A percentile compares a stretch with the other conserved stretches of the same genome.
Conservation (phyloP, 2,888 invertebrate genomes). For the Noctua pronuba region DNA sequence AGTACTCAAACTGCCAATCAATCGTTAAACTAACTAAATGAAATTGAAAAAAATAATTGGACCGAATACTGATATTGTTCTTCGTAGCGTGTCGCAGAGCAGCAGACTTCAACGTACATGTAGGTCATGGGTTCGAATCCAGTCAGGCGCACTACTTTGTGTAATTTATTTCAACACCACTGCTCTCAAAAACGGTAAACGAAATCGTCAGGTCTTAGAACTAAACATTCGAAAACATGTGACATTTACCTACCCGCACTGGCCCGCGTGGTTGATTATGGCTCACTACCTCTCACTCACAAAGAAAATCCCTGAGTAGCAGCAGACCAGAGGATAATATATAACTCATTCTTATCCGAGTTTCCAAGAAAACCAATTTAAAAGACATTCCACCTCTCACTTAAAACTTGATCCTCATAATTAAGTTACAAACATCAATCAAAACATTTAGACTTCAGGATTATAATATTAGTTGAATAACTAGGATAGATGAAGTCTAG, state of each 20-base stretch:
- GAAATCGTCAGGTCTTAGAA: neutral
- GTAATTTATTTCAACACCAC: neutral
- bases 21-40: neutral
- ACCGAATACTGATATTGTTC: neutral
- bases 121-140: neutral
- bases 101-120: neutral
- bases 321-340: neutral
- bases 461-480: constrained; percentile 44
- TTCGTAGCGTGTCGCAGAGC: neutral
- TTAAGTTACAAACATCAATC: constrained; percentile 35
- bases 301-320: neutral
- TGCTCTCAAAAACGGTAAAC: neutral
- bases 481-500: constrained; percentile 40
- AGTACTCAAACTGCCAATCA: neutral
- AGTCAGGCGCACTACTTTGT: neutral
- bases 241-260: neutral
- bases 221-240: neutral
- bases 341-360: neutral
- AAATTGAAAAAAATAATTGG: neutral
- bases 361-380: constrained; percentile 16
- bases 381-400: constrained; percentile 1
- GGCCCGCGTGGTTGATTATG: neutral
- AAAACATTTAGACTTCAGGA: constrained; percentile 27
- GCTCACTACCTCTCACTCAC: neutral
- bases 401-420: constrained; percentile 16